Evolutionary conservation across 1,140 invertebrate genomes (phyloP), one percentile per base, ranked within the genome.

Genomic region (Lepidostoma basale): DNA sequence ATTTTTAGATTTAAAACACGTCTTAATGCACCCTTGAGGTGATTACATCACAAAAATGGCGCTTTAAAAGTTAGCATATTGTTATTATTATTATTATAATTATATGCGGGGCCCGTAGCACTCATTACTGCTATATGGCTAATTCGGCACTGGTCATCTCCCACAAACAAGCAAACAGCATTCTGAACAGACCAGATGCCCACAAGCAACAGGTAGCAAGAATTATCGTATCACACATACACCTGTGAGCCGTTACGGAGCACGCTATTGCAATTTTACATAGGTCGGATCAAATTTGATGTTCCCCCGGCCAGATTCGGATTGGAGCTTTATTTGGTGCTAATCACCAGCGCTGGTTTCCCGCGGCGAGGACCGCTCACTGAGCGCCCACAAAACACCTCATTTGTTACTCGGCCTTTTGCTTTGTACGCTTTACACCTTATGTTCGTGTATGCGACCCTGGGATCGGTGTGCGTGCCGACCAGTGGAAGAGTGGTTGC

Each of bases 331-430:
- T 64, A 67, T 70, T 70, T 63, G 69, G 69, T 70, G 69, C 58
- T 70, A 70, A 70, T 70, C 69, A 70, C 45, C 68, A 30, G 18
- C 26, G 39, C 59, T n/a, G 68, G 47, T n/a, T 47, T 33, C 68
- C 49, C 25, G 60, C 44, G 20, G 58, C 25, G 59, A 62, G 39
- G 69, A 63, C 69, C 69, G 23, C 69, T 30, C 39, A 45, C 62
- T 47, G 69, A 28, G 33, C 42, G 14, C 23, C 65, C 59, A 71
- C 69, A 71, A 71, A 71, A 71, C 69, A 71, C 69, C 69, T 71
- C 69, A 71, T 71, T 71, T 68, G 65, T 64, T 64, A 64, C 44
- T 22, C 62, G 44, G 45, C 42, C 45, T 39, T 52, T 49, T 47
- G 44, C 62, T 64, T 64, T 64, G 62, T 64, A 25, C 62, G 52